These are phyloP conservation scores for Chloebia gouldiae DNA, from an alignment of 2,113 vertebrate species.

Conservation along the genomic window DNA sequence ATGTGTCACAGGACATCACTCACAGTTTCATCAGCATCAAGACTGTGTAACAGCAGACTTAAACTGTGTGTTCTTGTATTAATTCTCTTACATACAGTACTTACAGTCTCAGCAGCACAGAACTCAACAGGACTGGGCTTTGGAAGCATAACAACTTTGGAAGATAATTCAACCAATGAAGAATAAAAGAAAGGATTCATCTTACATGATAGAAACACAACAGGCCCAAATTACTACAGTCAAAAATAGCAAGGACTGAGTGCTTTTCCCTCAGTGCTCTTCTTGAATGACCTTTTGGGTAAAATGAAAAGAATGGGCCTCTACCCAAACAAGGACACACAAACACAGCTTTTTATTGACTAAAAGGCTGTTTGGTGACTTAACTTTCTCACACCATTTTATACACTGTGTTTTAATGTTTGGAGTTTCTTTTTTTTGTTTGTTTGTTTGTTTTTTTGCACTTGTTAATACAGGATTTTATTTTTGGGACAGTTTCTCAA, in stretches of 20 bases:
- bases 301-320: conserved; percentile 70
- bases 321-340: conserved; percentile 77
- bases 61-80: conserved; percentile 96
- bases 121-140: conserved; percentile 88
- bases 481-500: conserved; percentile 80
- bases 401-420: conserved; percentile 98
- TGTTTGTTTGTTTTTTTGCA: conserved; percentile 86
- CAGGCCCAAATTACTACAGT: conserved; percentile 58
- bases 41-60: conserved; percentile 95
- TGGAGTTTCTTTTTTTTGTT: conserved; percentile 72
- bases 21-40: conserved; percentile 89
- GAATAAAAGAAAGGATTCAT: conserved; percentile 75
- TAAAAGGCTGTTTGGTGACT: conserved; percentile 87
- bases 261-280: conserved; percentile 58
- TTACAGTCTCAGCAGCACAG: conserved; percentile 92
- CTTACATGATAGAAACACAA: conserved; percentile 30
- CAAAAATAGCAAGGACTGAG: conserved; percentile 53
- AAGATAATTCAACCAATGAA: conserved; percentile 89
- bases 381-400: conserved; percentile 97
- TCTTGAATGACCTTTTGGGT: conserved; percentile 76
- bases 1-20: conserved; percentile 88
- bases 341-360: conserved; percentile 88
- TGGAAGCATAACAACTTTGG: conserved; percentile 84
- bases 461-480: conserved; percentile 90
- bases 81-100: conserved; percentile 94